Conservation (phyloP, 2,113 vertebrate genomes). For the Rissa tridactyla region DNA sequence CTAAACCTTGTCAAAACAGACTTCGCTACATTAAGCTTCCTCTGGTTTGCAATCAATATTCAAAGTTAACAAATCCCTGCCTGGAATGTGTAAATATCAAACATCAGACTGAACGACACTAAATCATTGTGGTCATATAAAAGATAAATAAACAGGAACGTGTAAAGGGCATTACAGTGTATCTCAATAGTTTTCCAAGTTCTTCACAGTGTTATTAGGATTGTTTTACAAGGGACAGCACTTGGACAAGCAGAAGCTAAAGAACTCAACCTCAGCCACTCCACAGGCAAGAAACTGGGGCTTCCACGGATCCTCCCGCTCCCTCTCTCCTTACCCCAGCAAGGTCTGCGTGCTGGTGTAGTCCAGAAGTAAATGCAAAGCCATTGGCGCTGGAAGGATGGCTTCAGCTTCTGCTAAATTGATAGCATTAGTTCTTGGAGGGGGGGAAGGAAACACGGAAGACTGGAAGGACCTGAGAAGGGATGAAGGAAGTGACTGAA, state of each 20-base stretch:
- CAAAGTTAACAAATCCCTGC: background rate
- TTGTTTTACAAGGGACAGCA: background rate
- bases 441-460: background rate
- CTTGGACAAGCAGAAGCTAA: background rate
- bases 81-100: fast-evolving
- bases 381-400: too few relatives aligned
- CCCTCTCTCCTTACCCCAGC: background rate
- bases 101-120: background rate
- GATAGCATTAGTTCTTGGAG: background rate
- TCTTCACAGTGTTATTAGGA: background rate
- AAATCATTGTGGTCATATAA: fast-evolving
- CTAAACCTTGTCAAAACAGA: background rate
- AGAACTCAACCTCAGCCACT: background rate
- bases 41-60: background rate
- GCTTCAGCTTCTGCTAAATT: background rate
- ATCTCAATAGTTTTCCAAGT: background rate
- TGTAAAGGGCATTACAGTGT: fast-evolving
- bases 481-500: background rate
- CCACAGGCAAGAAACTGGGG: background rate
- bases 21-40: background rate
- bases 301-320: background rate
- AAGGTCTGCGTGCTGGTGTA: fast-evolving
- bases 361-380: background rate
- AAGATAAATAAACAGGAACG: background rate
- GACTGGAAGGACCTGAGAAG: background rate